phyloP scores from a whole-genome alignment of 1,140 invertebrate species.

The Drosophila sechellia region DNA sequence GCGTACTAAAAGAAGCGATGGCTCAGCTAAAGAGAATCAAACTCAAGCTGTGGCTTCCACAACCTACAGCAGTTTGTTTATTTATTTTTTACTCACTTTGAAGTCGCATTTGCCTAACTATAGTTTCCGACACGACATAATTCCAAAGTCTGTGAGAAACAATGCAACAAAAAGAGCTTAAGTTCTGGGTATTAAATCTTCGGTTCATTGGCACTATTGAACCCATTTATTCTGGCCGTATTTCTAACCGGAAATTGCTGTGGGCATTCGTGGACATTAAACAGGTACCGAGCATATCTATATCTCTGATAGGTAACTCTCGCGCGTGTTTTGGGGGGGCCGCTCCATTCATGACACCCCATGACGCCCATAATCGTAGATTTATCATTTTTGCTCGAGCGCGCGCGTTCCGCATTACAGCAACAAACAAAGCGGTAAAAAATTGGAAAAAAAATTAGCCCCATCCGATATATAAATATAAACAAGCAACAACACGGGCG shows the following conservation, averaged over 20 bases:
- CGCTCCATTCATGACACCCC: conserved; percentile 66
- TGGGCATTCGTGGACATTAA: conserved; percentile 7
- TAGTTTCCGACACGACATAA: conserved; percentile 8
- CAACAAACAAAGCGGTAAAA: conserved; percentile 33
- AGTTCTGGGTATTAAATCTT: background rate
- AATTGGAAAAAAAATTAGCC: conserved; percentile 19
- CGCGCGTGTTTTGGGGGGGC: conserved; percentile 26
- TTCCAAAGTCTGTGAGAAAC: background rate
- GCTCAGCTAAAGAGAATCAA: conserved; percentile 57
- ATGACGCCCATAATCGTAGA: conserved; percentile 68
- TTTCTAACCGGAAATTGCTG: conserved; percentile 22
- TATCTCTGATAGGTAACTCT: conserved; percentile 36
- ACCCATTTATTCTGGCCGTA: background rate
- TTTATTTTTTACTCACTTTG: conserved; percentile 29
- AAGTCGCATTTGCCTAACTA: conserved; percentile 57
- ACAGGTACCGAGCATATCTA: conserved; percentile 10
- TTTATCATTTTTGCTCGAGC: conserved; percentile 63
- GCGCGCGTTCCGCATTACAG: conserved; percentile 63
- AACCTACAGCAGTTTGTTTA: conserved; percentile 61
- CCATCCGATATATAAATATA: conserved; percentile 51
- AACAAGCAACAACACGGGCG: conserved; percentile 56
- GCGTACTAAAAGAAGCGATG: conserved; percentile 38
- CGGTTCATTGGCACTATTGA: background rate
- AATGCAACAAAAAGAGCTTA: background rate
- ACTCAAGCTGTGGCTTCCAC: conserved; percentile 46